These are phyloP conservation scores for Pterostichus niger DNA, from an alignment of 2,888 invertebrate genomes.

Conservation along the genomic window DNA sequence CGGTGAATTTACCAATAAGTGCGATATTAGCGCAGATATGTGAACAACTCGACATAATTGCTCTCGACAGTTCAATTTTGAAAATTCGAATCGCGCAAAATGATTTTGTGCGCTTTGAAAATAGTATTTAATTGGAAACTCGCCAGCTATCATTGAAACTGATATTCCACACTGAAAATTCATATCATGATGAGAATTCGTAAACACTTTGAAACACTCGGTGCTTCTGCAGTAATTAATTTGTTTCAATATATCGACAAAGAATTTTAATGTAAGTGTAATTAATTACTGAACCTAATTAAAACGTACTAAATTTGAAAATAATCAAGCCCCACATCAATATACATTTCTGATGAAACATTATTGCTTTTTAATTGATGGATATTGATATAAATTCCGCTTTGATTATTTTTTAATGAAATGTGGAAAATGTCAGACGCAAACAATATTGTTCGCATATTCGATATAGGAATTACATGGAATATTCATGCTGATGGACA, in stretches of 20 bases:
- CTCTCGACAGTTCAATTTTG: conserved; percentile 57
- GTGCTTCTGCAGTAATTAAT: conserved; percentile 50
- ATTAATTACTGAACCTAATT: conserved; percentile 50
- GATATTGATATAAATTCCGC: conserved; percentile 23
- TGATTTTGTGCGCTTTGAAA: conserved; percentile 57
- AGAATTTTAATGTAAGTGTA: conserved; percentile 50
- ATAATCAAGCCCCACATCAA: conserved; percentile 24
- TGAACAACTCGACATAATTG: conserved; percentile 49
- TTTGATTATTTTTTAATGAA: conserved; percentile 55
- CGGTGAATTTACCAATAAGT: conserved; percentile 48
- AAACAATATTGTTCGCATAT: conserved; percentile 1
- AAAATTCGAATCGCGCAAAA: conserved; percentile 54
- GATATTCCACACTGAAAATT: conserved; percentile 50
- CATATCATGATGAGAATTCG: conserved; percentile 47
- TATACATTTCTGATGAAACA: conserved; percentile 13
- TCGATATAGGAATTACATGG: conserved; percentile 15
- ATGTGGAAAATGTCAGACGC: conserved; percentile 33
- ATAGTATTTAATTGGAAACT: conserved; percentile 55
- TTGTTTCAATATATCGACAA: conserved; percentile 57
- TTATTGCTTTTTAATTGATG: conserved; percentile 46
- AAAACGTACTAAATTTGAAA: conserved; percentile 40
- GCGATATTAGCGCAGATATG: conserved; percentile 49
- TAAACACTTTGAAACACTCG: conserved; percentile 51
- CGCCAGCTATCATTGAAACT: conserved; percentile 52
- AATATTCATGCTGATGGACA: conserved; percentile 31